phyloP scores from a whole-genome alignment of 2,113 vertebrate species.

The Hyperopisus bebe region DNA sequence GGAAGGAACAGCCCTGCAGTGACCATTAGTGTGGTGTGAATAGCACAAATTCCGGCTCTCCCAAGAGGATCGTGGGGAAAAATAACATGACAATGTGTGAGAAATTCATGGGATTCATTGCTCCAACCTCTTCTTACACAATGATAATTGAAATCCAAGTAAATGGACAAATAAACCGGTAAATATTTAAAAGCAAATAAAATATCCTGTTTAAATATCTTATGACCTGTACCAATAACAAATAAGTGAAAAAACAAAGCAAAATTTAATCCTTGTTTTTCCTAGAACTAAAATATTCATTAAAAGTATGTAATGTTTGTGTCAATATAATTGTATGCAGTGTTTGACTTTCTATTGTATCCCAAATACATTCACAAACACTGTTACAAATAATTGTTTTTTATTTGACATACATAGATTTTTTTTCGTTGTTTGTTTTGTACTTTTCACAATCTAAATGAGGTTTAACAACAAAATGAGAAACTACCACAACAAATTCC shows the following conservation, averaged over 20 bases:
- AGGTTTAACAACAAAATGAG: conserved; percentile 71
- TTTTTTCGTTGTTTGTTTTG: conserved; percentile 53
- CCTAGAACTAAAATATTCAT: neutral
- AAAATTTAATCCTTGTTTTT: neutral
- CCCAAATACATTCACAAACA: neutral
- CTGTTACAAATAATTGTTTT: conserved; percentile 66
- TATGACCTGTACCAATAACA: neutral
- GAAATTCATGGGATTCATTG: neutral
- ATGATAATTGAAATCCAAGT: neutral
- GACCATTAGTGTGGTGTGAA: neutral
- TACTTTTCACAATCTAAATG: conserved; percentile 72
- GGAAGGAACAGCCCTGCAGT: neutral
- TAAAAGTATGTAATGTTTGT: neutral
- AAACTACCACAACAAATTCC: conserved; percentile 72
- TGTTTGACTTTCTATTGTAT: neutral
- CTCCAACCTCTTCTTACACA: neutral
- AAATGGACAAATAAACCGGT: neutral
- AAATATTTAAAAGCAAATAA: neutral
- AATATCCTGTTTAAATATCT: neutral
- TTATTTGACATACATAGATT: conserved; percentile 71
- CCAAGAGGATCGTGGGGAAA: neutral
- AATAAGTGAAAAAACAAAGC: neutral
- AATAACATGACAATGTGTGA: neutral
- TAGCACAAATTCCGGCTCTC: neutral
- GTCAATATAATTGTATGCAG: neutral